Conservation (phyloP, 2,797 vertebrate genomes). For the Naso thynnoides region DNA sequence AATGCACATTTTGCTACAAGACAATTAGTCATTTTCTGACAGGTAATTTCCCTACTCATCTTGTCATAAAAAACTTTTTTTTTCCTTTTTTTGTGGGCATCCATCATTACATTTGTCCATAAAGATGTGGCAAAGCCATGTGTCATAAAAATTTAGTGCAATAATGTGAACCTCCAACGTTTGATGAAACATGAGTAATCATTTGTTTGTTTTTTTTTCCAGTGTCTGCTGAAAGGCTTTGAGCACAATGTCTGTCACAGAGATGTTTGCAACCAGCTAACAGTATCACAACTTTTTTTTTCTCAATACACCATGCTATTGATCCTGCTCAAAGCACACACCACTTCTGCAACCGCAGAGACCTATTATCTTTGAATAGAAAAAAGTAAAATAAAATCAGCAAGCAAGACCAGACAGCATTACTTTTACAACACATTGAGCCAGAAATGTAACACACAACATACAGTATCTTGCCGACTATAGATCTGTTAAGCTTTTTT, state of each 20-base stretch:
- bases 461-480: constrained; percentile 87
- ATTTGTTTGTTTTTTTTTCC: constrained; percentile 75
- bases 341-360: constrained; percentile 84
- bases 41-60: constrained; percentile 87
- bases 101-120: constrained; percentile 96
- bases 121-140: constrained; percentile 95
- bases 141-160: constrained; percentile 99
- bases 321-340: constrained; percentile 85
- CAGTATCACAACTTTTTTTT: constrained; percentile 80
- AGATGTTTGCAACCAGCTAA: constrained; percentile 85
- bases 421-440: constrained; percentile 86
- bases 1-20: constrained; percentile 99
- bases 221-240: constrained; percentile 86
- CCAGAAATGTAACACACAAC: constrained; percentile 88
- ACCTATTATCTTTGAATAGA: constrained; percentile 82
- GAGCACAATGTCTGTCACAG: constrained; percentile 85
- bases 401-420: constrained; percentile 88
- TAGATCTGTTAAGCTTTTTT: constrained; percentile 82
- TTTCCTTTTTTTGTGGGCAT: constrained; percentile 85
- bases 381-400: constrained; percentile 83
- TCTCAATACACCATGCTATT: constrained; percentile 85
- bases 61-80: constrained; percentile 89
- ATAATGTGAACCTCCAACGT: constrained; percentile 94
- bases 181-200: constrained; percentile 87
- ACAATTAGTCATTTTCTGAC: constrained; percentile 95